These are phyloP conservation scores for Ciconia nigra DNA, from an alignment of 2,797 vertebrate species.

Conservation along the genomic window DNA sequence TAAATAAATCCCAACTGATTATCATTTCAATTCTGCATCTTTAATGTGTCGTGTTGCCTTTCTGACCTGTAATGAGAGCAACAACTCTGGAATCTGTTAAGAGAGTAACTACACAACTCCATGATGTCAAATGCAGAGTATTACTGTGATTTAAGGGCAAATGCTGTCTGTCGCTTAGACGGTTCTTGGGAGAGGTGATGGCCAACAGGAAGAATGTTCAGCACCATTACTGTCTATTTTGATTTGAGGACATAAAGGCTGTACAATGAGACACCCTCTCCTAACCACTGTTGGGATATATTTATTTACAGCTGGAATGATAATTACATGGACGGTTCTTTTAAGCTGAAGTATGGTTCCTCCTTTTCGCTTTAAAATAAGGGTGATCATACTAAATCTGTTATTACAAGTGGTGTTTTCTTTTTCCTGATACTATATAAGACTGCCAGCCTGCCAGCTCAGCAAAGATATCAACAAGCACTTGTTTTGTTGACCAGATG, in stretches of 20 bases:
- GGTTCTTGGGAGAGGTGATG: background rate
- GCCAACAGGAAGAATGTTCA: background rate
- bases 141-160: background rate
- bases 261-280: conserved; percentile 35
- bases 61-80: background rate
- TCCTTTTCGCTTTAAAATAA: conserved; percentile 66
- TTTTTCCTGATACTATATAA: conserved; percentile 15
- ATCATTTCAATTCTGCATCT: background rate
- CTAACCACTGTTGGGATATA: conserved; percentile 62
- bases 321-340: conserved; percentile 70
- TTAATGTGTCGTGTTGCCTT: background rate
- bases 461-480: conserved; percentile 48
- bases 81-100: background rate
- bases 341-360: conserved; percentile 57
- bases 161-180: background rate
- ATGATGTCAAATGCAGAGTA: background rate
- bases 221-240: conserved; percentile 31
- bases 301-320: conserved; percentile 74
- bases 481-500: conserved; percentile 15
- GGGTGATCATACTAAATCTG: conserved; percentile 61
- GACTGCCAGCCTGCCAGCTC: conserved; percentile 68
- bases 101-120: background rate
- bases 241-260: conserved; percentile 23
- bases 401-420: conserved; percentile 72
- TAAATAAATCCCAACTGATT: background rate